Conservation (phyloP, 2,797 vertebrate species). For the Myotis vivesi region DNA sequence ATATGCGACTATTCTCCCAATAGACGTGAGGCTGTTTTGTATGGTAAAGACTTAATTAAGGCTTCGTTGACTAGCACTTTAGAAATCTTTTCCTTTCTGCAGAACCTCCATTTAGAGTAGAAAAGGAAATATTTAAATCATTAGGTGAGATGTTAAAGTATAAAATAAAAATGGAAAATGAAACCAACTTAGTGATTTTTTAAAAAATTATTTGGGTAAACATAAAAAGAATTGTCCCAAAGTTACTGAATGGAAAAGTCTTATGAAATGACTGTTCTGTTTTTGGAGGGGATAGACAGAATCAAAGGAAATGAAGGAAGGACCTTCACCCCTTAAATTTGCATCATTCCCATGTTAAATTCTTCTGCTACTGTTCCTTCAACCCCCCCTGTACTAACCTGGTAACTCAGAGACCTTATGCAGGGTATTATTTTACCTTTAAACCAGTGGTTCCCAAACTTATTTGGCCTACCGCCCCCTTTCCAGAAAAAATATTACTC, state of each 20-base stretch:
- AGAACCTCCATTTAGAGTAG: neutral
- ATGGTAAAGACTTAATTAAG: neutral
- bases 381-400: neutral
- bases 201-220: neutral
- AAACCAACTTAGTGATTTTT: neutral
- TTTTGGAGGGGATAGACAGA: neutral
- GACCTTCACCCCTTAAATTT: neutral
- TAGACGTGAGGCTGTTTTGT: neutral
- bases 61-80: neutral
- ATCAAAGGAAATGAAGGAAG: neutral
- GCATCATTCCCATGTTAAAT: neutral
- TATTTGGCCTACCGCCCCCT: too few relatives aligned
- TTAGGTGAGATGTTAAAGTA: slow-evolving; percentile 9
- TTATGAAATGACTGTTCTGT: neutral
- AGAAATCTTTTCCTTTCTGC: neutral
- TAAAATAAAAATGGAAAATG: slow-evolving; percentile 34
- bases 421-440: neutral
- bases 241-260: neutral
- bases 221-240: neutral
- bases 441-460: too few relatives aligned
- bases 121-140: slow-evolving; percentile 22
- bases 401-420: neutral
- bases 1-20: neutral
- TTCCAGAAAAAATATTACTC: too few relatives aligned
- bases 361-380: neutral